Base-by-base conservation (phyloP, 30 jellyfish, hydroid and myxozoan species). In the Hydractinia echinata region DNA sequence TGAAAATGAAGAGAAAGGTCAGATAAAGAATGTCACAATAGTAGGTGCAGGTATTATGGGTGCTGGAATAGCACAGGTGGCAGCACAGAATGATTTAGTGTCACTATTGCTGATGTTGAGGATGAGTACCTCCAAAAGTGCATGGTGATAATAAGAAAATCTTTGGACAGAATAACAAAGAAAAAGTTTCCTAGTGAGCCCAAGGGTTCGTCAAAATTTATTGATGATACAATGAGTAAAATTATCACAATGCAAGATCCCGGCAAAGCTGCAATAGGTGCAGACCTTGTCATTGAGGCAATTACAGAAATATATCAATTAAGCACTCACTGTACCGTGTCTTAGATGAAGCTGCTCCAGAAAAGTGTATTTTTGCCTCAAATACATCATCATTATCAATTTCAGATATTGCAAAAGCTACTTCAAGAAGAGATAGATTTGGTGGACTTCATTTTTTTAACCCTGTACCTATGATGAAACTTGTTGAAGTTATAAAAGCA, bases 11-110 rank as follows among this genome's bases (percentile, higher is more conserved):
- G 7, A 77, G 51, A 66, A 72, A 39, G 82, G 78, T 48, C 87
- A 94, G 10, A 82, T 94, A 53, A 82, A 85, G 68, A 94, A 88
- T 66, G 95, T 94, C 64, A 87, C 96, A 7, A 95, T 94, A 8
- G 61, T 94, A 53, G 99, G 99, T 4, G 85, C 95, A 49, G 99
- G 99, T 10, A 67, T 94, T 73, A 94, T 94, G 99, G 99, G 99
- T 5, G 85, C 97, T 61, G 99, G 99, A 8, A 94, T 94, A 69
- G 97, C 96, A 7, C 99, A 94, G 62, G 97, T 94, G 20, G 96
- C 97, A 4, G 99, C 99, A 15, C 99, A 94, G 67, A 94, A 94
- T 73, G 95, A 89, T 87, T 88, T 68, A 87, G 83, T 67, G 99
- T 94, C 79, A 83, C 91, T 11, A 95, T 94, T 48, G 99, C 87